Base-by-base conservation (phyloP, 2,113 vertebrate species). In the Gadus macrocephalus region DNA sequence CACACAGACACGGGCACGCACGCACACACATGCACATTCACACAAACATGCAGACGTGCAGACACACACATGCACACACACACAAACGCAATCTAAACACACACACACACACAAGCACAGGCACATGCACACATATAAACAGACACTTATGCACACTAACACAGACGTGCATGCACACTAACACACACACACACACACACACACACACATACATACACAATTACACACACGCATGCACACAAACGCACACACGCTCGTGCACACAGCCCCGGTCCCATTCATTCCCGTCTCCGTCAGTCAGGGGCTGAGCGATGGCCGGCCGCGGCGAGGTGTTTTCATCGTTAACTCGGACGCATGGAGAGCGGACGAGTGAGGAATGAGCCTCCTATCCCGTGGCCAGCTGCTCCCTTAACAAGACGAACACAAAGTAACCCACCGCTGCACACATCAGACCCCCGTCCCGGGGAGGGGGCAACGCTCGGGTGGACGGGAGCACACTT, bases 311-410 rank as follows among this genome's bases (percentile, higher is more conserved):
- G 74, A 83, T 83, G 78, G 85, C 85, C 85, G 79, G 75, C 69
- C 78, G 74, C 67, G 5, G 72, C 74, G 82, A 73, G 76, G 66
- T 83, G 86, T 85, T 88, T 85, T 81, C 81, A 86, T 89, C 86
- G 89, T 90, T 90, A 87, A 85, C 83, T 81, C 84, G 82, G 78
- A 78, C 73, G 83, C 81, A 77, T 78, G 83, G 76, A 77, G 86
- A 78, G 83, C 70, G 28, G 82, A 72, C 56, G 78, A 22, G 78
- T 84, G 85, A 88, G 78, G 83, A 84, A 89, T 87, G 76, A 85
- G 74, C 68, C 75, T 12, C 58, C 78, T 75, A 73, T 82, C 76
- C 85, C 82, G 83, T 62, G 76, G 83, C 86, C 87, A 87, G 83
- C 82, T 89, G 86, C 80, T 88, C 80, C 79, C 85, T 80, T 84